Percentiles rank a stretch among this genome's conserved stretches.
Conservation (phyloP, 1,140 invertebrate species). For the Drosophila varians region DNA sequence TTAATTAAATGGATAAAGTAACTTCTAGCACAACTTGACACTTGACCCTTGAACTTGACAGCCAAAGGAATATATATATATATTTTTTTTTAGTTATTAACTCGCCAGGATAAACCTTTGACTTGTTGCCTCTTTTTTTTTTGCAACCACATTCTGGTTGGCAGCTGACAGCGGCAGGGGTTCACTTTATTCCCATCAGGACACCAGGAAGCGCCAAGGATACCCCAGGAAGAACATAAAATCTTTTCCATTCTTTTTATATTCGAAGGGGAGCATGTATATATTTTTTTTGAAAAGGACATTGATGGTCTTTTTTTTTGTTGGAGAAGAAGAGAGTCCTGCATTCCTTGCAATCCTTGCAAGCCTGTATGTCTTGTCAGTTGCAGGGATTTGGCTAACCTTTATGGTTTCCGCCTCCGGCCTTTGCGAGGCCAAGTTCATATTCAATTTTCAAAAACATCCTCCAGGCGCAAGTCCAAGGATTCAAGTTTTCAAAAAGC, state of each 20-base stretch:
- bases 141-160: constrained; percentile 17
- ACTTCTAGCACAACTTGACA: neutral
- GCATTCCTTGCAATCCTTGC: neutral
- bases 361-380: constrained; percentile 10
- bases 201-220: neutral
- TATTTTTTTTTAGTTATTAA: neutral
- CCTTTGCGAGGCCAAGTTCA: neutral
- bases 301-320: neutral
- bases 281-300: neutral
- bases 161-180: constrained; percentile 25
- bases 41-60: neutral
- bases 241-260: too few relatives aligned
- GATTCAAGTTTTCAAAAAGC: neutral
- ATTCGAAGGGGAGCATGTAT: too few relatives aligned
- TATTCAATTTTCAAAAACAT: neutral
- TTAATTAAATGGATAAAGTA: too few relatives aligned
- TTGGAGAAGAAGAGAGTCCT: neutral
- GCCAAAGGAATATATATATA: neutral
- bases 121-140: constrained; percentile 5
- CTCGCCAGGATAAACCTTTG: constrained; percentile 4
- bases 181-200: constrained; percentile 4
- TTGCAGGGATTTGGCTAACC: constrained; percentile 10
- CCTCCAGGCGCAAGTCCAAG: neutral
- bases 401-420: constrained; percentile 7
- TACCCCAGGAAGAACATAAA: neutral